These are phyloP conservation scores for Pandion haliaetus DNA, from an alignment of 2,113 vertebrate species.

Conservation along the genomic window DNA sequence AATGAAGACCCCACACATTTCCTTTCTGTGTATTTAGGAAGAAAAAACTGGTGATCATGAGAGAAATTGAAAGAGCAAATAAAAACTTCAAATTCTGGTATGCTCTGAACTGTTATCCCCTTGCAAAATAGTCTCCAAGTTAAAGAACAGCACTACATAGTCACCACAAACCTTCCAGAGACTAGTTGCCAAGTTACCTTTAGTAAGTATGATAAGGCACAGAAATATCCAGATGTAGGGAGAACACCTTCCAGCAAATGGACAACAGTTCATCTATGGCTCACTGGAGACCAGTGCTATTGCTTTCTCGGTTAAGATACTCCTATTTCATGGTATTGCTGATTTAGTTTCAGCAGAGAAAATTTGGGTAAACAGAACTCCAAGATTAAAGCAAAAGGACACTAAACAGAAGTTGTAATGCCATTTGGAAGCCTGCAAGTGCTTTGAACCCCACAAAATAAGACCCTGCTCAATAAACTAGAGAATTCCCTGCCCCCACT, in stretches of 20 bases:
- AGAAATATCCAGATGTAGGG: background rate
- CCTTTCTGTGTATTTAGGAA: background rate
- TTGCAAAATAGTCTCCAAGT: background rate
- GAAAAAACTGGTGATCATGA: background rate
- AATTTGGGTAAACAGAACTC: background rate
- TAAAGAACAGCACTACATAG: background rate
- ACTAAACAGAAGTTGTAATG: background rate
- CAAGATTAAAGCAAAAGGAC: background rate
- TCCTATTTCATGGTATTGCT: background rate
- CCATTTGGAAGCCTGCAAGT: background rate
- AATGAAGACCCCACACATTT: background rate
- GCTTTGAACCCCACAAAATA: background rate
- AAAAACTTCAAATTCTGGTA: background rate
- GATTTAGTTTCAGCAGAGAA: background rate
- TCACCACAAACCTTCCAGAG: background rate
- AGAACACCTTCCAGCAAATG: background rate
- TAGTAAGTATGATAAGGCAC: slow-evolving; percentile 38
- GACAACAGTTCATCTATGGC: background rate
- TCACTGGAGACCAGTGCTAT: background rate
- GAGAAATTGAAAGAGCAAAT: background rate
- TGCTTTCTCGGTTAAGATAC: background rate
- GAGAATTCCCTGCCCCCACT: background rate
- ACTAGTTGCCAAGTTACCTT: background rate
- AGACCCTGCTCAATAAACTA: background rate
- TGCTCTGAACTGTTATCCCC: background rate